Evolutionary conservation across 2,113 vertebrate species (phyloP), one percentile per base, ranked within the genome.

Genomic region (Trichechus manatus): DNA sequence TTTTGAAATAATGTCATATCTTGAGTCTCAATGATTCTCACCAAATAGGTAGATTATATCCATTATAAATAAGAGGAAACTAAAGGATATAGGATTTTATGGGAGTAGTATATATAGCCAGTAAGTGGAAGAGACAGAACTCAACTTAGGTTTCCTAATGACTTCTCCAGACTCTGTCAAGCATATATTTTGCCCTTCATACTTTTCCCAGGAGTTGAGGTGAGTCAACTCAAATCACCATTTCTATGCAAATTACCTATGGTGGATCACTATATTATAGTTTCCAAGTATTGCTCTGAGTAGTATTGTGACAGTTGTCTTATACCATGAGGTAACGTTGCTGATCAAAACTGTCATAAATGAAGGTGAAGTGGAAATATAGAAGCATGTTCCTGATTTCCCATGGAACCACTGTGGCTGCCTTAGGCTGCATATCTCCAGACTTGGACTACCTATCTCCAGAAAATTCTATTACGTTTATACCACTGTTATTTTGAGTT

Each of bases 271-370:
- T 33, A 5, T 17, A 22, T 61, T 23, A 61, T 11, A 4, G 4
- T 81, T 89, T 93, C 63, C 23, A 85, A 93, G 13, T 6, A 14
- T 11, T 80, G 27, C 5, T 75, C 9, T 79, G 9, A 4, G 47
- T 63, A 44, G n/a, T 39, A 80, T 29, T 53, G 22, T 84, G 10
- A 4, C 6, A 78, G 25, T 44, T 9, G 56, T 66, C 36, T 33
- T 68, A 39, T 6, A 39, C 1, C 0, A 23, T 19, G 23, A 61
- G 3, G 61, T 56, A 59, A 39, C 1, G 33, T 0, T 70, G 11
- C 15, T 88, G 22, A 56, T 27, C 11, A 63, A 81, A 82, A 70
- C 0, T 23, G 56, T 13, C 13, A 77, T 1, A 3, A 20, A 75
- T 61, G 22, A 80, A 3, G 17, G 25, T 36, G 77, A 70, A 47